Conservation (phyloP, 2,797 vertebrate species). For the Manis crassicaudata region DNA sequence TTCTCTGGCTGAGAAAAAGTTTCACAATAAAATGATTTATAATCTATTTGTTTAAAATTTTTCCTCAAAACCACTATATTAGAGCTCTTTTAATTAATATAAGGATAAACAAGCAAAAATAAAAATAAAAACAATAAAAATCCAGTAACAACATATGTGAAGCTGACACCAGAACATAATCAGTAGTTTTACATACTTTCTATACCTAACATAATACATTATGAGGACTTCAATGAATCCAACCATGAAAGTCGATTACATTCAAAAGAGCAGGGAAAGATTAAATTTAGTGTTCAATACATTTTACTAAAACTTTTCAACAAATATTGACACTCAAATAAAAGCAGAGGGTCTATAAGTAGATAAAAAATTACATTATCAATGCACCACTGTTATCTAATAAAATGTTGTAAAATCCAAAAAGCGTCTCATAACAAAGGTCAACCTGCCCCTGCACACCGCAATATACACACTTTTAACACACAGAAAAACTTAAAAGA, state of each 20-base stretch:
- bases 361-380: not conserved
- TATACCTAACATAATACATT: not conserved
- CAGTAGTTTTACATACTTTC: not conserved
- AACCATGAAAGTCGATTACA: not conserved
- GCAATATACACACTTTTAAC: not conserved
- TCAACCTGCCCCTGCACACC: not conserved
- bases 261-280: not conserved
- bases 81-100: not conserved
- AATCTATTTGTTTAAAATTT: not conserved
- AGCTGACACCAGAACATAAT: not conserved
- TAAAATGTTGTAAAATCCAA: conserved; percentile 15
- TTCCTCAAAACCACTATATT: not conserved
- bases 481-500: not conserved
- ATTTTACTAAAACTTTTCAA: conserved; percentile 18
- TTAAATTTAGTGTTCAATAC: not conserved
- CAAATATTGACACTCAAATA: not conserved
- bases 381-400: not conserved
- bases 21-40: conserved; percentile 50
- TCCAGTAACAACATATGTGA: not conserved
- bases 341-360: not conserved
- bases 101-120: not conserved
- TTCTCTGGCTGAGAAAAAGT: conserved; percentile 3
- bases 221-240: not conserved
- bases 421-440: not conserved
- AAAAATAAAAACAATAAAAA: not conserved